A percentile compares a stretch with the other conserved stretches of the same genome.
Evolutionary conservation across 2,888 invertebrate genomes (phyloP).

Genomic region (Leucophenga montana): DNA sequence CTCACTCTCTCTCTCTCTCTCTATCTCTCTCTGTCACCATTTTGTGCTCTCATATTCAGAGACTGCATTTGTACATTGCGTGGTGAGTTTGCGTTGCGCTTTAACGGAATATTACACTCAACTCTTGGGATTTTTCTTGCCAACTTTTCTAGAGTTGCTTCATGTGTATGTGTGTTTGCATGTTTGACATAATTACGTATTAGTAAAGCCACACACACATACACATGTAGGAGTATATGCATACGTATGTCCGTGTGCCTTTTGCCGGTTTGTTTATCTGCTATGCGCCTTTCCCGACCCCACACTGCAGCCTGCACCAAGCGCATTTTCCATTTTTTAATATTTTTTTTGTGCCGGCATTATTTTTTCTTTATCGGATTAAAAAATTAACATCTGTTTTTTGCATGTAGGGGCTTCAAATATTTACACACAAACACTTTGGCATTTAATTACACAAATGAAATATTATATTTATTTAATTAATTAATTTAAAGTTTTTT

Average conservation of each 20-base stretch:
- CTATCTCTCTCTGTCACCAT: not conserved
- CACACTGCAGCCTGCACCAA: not conserved
- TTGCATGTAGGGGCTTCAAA: conserved; percentile 7
- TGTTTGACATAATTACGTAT: not conserved
- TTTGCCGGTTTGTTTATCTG: conserved; percentile 52
- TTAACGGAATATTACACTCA: not conserved
- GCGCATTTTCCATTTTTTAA: conserved; percentile 30
- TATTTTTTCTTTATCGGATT: conserved; percentile 32
- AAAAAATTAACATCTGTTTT: conserved; percentile 15
- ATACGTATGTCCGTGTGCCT: conserved; percentile 30
- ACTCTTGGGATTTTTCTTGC: no score
- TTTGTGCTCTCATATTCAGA: not conserved
- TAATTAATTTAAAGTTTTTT: not conserved
- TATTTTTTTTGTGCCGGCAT: conserved; percentile 44
- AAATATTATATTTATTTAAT: conserved; percentile 16
- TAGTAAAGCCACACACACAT: no score
- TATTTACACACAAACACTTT: conserved; percentile 14
- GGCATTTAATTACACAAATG: conserved; percentile 22
- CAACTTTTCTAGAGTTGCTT: not conserved
- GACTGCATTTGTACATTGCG: conserved; percentile 28
- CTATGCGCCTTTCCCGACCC: not conserved
- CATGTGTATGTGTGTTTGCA: not conserved
- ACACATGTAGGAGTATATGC: conserved; percentile 10
- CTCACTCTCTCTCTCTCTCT: not conserved
- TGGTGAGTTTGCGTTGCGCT: conserved; percentile 46